These are phyloP conservation scores for Sitta carolinensis DNA, from an alignment of 2,797 vertebrate genomes.

Conservation along the genomic window DNA sequence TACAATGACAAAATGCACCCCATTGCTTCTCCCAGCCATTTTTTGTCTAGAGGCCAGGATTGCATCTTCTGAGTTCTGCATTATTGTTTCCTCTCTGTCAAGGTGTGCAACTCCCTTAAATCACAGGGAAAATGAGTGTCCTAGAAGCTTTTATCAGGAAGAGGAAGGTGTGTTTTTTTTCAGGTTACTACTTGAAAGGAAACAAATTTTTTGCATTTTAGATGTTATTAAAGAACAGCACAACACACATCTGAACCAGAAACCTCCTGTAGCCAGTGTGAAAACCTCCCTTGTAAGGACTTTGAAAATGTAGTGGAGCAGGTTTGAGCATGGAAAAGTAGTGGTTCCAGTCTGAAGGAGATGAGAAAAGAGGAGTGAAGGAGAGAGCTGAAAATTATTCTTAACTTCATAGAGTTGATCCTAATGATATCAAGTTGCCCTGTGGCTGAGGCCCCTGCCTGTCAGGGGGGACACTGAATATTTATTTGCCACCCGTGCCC, in stretches of 20 bases:
- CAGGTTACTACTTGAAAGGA: not conserved
- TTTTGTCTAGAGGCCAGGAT: not conserved
- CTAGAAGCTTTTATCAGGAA: not conserved
- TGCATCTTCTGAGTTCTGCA: not conserved
- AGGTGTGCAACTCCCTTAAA: not conserved
- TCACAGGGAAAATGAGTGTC: not conserved
- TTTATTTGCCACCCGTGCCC: not conserved
- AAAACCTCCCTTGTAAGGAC: not conserved
- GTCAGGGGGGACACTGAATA: accelerated
- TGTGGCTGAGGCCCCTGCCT: not conserved
- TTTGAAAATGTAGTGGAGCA: not conserved
- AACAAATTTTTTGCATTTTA: not conserved
- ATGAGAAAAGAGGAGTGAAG: not conserved
- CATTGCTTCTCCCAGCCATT: not conserved
- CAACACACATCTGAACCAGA: not conserved
- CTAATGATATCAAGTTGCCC: not conserved
- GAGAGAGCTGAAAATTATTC: not conserved
- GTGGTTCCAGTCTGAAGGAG: not conserved
- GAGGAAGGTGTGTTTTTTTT: not conserved
- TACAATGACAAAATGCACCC: not conserved
- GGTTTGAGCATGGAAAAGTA: not conserved
- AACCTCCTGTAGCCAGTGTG: not conserved
- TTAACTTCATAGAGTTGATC: not conserved
- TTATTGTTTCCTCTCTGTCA: not conserved
- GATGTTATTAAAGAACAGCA: not conserved